Base-by-base conservation (phyloP, 2,888 invertebrate species). In the Chamaedrilus cognettii region DNA sequence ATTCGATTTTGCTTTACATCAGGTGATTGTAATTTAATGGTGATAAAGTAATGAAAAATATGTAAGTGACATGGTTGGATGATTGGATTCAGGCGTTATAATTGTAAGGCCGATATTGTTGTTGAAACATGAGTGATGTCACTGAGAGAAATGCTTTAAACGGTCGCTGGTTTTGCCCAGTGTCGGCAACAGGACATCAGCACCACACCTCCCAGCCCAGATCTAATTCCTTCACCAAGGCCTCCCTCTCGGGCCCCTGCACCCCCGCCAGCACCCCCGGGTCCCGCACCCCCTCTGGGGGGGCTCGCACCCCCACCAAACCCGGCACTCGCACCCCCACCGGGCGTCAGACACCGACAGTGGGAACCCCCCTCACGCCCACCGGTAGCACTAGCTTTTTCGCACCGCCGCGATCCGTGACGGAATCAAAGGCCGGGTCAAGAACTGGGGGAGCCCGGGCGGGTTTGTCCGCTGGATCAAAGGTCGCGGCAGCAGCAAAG, bases 331-430 rank as follows among this genome's bases (percentile, higher is more conserved):
- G 11, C 5, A 52, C 55, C 7, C 55, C 55, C 26, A 52, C 15
- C 28, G 55, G 55, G 26, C 5, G 15, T 23, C 62, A n/a, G 31
- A 62, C 32, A n/a, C 62, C n/a, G 31, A 51, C 50, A 30, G 30
- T 4, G 11, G 60, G 42, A n/a, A 26, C 26, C 60, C 5, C 55
- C 5, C 11, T 11, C 26, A 23, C 15, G 5, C 15, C 55, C 28
- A 52, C 55, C 55, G 7, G 5, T 7, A 7, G 15, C 3, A 23
- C 50, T 7, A 51, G 62, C 31, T 49, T 32, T 30, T 30, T 19
- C n/a, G 28, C 50, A 32, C 50, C 61, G 5, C 28, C 42, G n/a
- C 23, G 35, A 26, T 23, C 26, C 42, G 28, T 35, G 49, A 26
- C 42, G 11, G 42, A 19, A 7, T 42, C 19, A 7, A 42, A 42